Conservation (phyloP, 2,797 vertebrate species). For the Alcedo quadribrachys region DNA sequence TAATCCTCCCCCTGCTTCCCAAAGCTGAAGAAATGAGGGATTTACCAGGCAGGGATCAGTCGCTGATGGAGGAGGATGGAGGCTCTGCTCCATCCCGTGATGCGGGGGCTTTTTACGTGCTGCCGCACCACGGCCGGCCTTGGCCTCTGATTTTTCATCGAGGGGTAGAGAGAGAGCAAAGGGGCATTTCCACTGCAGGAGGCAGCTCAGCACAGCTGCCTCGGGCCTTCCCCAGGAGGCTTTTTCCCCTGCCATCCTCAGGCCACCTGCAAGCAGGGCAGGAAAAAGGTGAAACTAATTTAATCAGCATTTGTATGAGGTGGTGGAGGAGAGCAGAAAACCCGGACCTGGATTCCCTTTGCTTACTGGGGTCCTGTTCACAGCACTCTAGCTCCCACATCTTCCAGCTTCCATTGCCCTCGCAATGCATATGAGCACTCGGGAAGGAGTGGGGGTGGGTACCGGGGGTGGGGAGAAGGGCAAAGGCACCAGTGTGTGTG, state of each 20-base stretch:
- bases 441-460: neutral
- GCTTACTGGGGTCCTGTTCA: neutral
- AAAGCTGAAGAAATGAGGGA: neutral
- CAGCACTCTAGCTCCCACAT: neutral
- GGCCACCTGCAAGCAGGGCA: neutral
- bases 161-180: neutral
- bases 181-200: neutral
- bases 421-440: neutral
- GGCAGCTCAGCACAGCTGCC: neutral
- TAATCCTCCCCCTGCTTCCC: neutral
- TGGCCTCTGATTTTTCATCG: neutral
- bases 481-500: neutral
- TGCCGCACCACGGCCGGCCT: neutral
- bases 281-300: slow-evolving; percentile 26
- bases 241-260: neutral
- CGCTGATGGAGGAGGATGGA: neutral
- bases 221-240: neutral
- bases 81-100: neutral
- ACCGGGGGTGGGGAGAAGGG: neutral
- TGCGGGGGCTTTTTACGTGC: neutral
- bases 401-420: neutral
- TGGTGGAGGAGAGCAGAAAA: neutral
- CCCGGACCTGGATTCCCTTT: neutral
- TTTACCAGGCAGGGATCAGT: neutral
- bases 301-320: neutral